Evolutionary conservation across 92 coral and sea anemone species (phyloP), one percentile per base, ranked within the genome.

Genomic region (Plumapathes pennacea): DNA sequence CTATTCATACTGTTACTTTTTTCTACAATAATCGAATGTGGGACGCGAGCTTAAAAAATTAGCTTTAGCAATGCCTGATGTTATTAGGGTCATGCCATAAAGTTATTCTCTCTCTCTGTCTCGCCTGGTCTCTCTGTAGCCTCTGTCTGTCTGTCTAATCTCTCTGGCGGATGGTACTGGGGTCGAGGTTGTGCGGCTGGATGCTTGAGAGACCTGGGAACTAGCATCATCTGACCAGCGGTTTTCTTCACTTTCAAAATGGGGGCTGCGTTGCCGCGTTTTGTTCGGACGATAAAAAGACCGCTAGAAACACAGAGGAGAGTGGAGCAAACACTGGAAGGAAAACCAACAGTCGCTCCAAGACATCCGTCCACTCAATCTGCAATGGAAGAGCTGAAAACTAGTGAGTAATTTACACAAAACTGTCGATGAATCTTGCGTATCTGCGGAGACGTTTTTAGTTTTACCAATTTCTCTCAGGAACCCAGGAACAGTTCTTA

Each of bases 291-390:
- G 18, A 27, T 88, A 37, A 82, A 62, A 50, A 66, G 67, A 62
- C 96, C 98, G 0, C 49, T 88, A 0, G 86, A 92, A 64, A 38
- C 92, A 29, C 85, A 60, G 60, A 37, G 89, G 38, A 63, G 50
- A 32, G 76, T 90, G 21, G 94, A 88, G 32, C 80, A 74, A 71
- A 71, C 84, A 39, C 72, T 94, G 8, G 96, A 94, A 8, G 69
- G 74, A 11, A 75, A 94, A 46, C 99, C 99, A 4, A 54, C 18
- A 40, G 34, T 61, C 32, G 99, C 99, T 13, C 99, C 99, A 38
- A 77, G 73, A 62, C 89, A 94, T 40, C 90, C 90, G 17, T 80
- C 78, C 47, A 80, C 96, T 2, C 67, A 62, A 72, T 73, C 66
- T 30, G 58, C 74, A 11, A 44, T 94, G 32, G 89, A 67, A 29